Evolutionary conservation across 2,797 vertebrate genomes (phyloP), one percentile per base, ranked within the genome.

Genomic region (Spinibarbus caldwelli): DNA sequence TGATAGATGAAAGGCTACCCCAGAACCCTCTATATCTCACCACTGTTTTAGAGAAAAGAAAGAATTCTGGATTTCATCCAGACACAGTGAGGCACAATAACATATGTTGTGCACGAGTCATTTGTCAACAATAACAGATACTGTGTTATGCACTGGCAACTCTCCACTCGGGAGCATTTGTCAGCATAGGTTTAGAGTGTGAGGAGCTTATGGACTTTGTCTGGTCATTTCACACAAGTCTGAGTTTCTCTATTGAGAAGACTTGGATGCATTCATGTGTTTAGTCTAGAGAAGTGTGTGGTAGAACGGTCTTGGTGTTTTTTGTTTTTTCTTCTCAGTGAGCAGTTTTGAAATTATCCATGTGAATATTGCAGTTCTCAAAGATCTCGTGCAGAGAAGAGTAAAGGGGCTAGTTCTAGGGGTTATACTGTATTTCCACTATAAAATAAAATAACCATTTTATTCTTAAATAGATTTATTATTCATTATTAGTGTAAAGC

Each of bases 221-320:
- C 73, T 77, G 54, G 62, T 77, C 45, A 29, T 84, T 68, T 84
- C 73, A 78, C 45, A 54, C 73, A 29, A 68, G 73, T 66, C 64
- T 70, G 45, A 70, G 26, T 68, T 67, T 12, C n/a, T 68, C 6
- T 68, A 52, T 77, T 77, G 10, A 54, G 72, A 76, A 68, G 62
- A 68, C 45, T 41, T 5, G 59, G 57, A 64, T 23, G 52, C 43
- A 83, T 71, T 49, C 21, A 6, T 76, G 31, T 83, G 59, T 67
- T 83, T 83, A 76, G 82, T 76, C 72, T 67, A 43, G 34, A 67
- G 62, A 68, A 67, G 45, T 26, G 54, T 62, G 81, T 12, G 26
- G 71, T 36, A 6, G 17, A 67, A 41, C 14, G 0, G 38, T 77
- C 59, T 47, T 21, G 31, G 10, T 26, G 15, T 23, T 45, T 26